Evolutionary conservation across 2,888 invertebrate species (phyloP), one percentile per base, ranked within the genome.

Genomic region (Spisula subtruncata): DNA sequence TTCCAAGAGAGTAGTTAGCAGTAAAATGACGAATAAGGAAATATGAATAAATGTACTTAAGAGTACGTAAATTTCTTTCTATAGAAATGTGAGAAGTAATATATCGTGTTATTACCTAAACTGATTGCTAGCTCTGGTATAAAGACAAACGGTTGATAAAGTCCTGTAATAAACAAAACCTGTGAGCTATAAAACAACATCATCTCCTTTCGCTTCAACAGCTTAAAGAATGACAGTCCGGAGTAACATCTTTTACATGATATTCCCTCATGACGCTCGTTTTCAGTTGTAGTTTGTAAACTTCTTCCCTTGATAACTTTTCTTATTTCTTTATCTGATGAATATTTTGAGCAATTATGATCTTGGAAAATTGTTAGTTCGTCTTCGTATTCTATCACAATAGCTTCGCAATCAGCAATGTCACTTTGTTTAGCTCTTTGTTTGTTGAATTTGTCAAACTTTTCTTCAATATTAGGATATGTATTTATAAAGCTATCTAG

Each of bases 121-220:
- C 66, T 20, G 5, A 85, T 51, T 16, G 85, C 85, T 35, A 79
- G 41, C 14, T 46, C 75, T n/a, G 85, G 85, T 54, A 85, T 32
- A 18, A 46, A 51, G 25, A 85, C 71, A 75, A 85, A 51, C 0
- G 85, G 85, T n/a, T 32, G 71, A 35, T 85, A 85, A 41, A 85
- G 71, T 85, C 85, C 85, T 35, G 41, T 16, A 12, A 85, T 71
- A 85, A 85, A 79, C 10, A 79, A 29, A 48, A 85, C 48, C 35
- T 85, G 85, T 14, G 83, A 54, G 12, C 20, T 46, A 6, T 83
- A 83, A 32, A 75, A 85, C 1, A 85, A 32, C 18, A 79, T 32
- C 85, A 85, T 85, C 1, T 83, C 83, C 4, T 51, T 79, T 20
- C 75, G n/a, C 25, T 32, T 75, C 8, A 75, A 32, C 8, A 75